Evolutionary conservation across 2,113 vertebrate species (phyloP).

Genomic region (Myocastor coypus): DNA sequence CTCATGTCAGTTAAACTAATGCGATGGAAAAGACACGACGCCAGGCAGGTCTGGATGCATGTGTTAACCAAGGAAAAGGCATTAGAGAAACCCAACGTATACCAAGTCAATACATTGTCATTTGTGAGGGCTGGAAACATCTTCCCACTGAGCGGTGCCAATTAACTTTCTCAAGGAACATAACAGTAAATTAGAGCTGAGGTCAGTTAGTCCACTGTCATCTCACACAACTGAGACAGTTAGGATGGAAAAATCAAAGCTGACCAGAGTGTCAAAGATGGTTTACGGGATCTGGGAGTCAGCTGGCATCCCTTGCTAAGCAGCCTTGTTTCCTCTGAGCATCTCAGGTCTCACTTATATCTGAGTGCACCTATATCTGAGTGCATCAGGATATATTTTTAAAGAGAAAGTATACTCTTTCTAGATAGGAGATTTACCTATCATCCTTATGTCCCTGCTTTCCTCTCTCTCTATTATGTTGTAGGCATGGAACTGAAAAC

Average conservation of each 20-base stretch:
- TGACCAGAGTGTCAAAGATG: slow-evolving; percentile 20
- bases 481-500: not conserved
- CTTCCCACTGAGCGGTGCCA: not conserved
- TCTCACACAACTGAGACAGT: slow-evolving; percentile 5
- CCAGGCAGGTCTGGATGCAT: not conserved
- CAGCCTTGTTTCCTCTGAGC: not conserved
- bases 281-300: not conserved
- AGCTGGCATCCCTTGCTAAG: not conserved
- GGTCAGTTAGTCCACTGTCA: slow-evolving; percentile 36
- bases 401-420: not conserved
- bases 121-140: not conserved
- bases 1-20: not conserved
- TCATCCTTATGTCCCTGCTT: not conserved
- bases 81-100: not conserved
- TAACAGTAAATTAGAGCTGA: slow-evolving; percentile 6
- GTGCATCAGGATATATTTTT: not conserved
- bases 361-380: too few species aligned
- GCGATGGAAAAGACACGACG: not conserved
- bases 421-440: not conserved
- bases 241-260: slow-evolving; percentile 11
- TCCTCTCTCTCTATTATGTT: not conserved
- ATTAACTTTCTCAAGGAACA: not conserved
- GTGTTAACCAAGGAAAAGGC: not conserved
- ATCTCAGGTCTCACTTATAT: not conserved
- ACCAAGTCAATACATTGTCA: not conserved